Conservation (phyloP, 2,113 vertebrate species). For the Psilopsiagon aymara region DNA sequence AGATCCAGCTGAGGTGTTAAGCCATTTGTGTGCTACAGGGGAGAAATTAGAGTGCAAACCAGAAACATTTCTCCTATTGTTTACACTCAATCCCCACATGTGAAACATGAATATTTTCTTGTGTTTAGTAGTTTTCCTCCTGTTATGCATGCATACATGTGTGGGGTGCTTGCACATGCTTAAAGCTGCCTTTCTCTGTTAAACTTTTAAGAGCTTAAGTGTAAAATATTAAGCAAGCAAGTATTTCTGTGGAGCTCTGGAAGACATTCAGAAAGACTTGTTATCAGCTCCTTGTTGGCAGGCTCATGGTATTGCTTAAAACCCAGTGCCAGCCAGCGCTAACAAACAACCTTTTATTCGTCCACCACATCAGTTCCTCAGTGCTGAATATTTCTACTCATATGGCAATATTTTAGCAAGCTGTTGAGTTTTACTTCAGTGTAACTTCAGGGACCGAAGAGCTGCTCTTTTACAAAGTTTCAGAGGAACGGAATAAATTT, state of each 20-base stretch:
- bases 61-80: conserved; percentile 4
- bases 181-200: conserved; percentile 49
- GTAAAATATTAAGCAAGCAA: conserved; percentile 50
- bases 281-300: conserved; percentile 74
- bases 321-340: conserved; percentile 50
- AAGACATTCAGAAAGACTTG: conserved; percentile 69
- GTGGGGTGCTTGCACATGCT: not conserved
- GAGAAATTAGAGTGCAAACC: not conserved
- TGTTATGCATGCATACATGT: not conserved
- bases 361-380: conserved; percentile 54
- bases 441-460: conserved; percentile 62
- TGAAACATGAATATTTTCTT: conserved; percentile 45
- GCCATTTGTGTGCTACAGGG: not conserved
- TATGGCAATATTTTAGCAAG: conserved; percentile 75
- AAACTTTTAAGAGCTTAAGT: conserved; percentile 57
- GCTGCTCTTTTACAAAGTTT: conserved; percentile 56
- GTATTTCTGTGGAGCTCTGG: conserved; percentile 65
- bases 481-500: conserved; percentile 65
- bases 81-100: not conserved
- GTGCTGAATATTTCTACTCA: conserved; percentile 61
- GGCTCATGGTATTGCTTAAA: conserved; percentile 47
- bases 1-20: not conserved
- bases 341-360: conserved; percentile 74
- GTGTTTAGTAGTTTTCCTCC: not conserved
- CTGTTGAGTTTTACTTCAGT: conserved; percentile 69